Base-by-base conservation (phyloP, 2,888 invertebrate genomes). In the Sminthurinus aureus region DNA sequence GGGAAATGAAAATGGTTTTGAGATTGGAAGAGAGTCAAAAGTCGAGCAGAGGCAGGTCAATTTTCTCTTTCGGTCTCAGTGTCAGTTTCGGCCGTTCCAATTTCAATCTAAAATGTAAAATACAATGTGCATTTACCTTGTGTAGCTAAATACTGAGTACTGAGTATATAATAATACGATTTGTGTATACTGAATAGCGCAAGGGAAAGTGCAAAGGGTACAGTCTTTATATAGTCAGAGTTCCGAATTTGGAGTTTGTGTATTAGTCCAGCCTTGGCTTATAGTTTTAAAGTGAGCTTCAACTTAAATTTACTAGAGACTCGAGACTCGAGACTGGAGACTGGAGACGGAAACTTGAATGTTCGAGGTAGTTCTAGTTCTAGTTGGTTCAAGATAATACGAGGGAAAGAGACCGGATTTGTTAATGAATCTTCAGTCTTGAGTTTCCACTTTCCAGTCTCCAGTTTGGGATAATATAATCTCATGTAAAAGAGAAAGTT, bases 401-500 rank as follows among this genome's bases (percentile, higher is more conserved):
- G 58, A 20, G 58, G 52, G 51, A 13, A 58, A 18, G n/a, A 76
- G 15, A 76, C 52, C 9, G 52, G 76, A 76, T 24, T 51, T 11
- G 26, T 24, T 73, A 73, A 73, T 73, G 73, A 73, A 73, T 73
- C 24, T 73, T 24, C 71, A 69, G n/a, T n/a, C 67, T 67, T 22
- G 3, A 64, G 15, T 64, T 9, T n/a, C 9, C n/a, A 4, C 20
- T 22, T 67, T 20, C 6, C n/a, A 22, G 38, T 18, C n/a, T n/a
- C n/a, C n/a, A n/a, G 50, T 22, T 58, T 76, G 51, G 76, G 76
- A 76, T 76, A 76, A 52, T 76, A 76, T 76, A 51, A 76, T 76
- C 76, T 76, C 75, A 52, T 51, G 58, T 6, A 58, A 9, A 18
- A 58, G 58, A 9, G 58, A 9, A 11, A 58, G 4, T 15, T 3